Evolutionary conservation across 1,140 invertebrate genomes (phyloP), one percentile per base, ranked within the genome.

Genomic region (Contarinia nasturtii): DNA sequence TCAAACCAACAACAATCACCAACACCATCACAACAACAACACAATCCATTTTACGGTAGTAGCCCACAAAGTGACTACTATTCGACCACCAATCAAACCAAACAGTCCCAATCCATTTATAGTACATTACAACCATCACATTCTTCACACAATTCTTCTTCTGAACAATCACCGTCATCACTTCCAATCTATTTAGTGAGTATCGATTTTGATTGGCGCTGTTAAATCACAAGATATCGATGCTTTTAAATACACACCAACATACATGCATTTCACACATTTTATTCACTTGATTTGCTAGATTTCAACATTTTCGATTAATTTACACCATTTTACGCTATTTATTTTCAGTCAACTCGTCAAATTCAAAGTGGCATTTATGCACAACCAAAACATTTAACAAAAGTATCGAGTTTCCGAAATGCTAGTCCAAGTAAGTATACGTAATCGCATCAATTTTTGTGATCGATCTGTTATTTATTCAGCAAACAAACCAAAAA

Each of bases 31-130:
- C 36, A 19, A 40, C 49, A 46, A 15, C 45, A 49, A 27, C 27
- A 57, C 51, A 54, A 57, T 60, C 61, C 57, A 57, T 51, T 61
- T 52, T 61, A 62, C 52, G 59, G 54, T 61, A 59, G 56, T 58
- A 7, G 18, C 18, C 38, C n/a, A 15, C 38, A 40, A 40, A 15
- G 12, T 7, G 7, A 4, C 18, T 3, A n/a, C 38, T 19, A 40
- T 7, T 15, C 3, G 3, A 19, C n/a, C 3, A 15, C 19, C 43
- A 44, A 44, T 7, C 43, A 44, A 40, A 15, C n/a, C n/a, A 40
- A 15, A 19, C 38, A 15, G 38, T 40, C 38, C 38, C n/a, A 15
- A 40, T 40, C 38, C 18, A 18, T n/a, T 18, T 22, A n/a, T 7
- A 44, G 21, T 44, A 18, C 17, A 22, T 44, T 22, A 20, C 43